Base-by-base conservation (phyloP, 2,888 invertebrate species). In the Cantharis flavilabris region DNA sequence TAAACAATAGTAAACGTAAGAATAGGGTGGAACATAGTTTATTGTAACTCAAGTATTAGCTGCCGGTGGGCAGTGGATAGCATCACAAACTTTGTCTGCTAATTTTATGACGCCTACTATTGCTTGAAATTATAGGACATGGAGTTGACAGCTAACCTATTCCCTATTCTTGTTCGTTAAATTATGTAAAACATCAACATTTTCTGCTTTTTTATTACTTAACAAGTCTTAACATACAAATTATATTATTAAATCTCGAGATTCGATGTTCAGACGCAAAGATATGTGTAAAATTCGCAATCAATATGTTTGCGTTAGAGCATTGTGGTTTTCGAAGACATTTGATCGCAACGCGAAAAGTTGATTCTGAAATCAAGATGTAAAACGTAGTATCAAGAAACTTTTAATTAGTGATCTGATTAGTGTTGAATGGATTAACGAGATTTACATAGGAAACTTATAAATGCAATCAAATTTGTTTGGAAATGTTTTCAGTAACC, bases 61-160 rank as follows among this genome's bases (percentile, higher is more conserved):
- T 79, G 80, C 81, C 80, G 80, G 80, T 80, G 80, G 81, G 80
- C 78, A 80, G 79, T 79, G 81, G 81, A 81, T 81, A 81, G 77
- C 77, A 81, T 81, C 81, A 79, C 80, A 79, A 79, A 80, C 80
- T 77, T 77, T 77, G 76, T 78, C 75, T 74, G 80, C 80, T 81
- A 81, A 81, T 81, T 81, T 81, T 80, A 81, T 77, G 75, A 80
- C 81, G 78, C 79, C 79, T 75, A 77, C 77, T 64, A 75, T 26
- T 30, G 65, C 67, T 75, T 75, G 75, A 75, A 77, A 77, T 75
- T 77, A 75, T 62, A 75, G 72, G 75, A 75, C 72, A 77, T 75
- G 72, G 62, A 75, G 77, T 77, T 72, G 75, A 77, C 75, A 77
- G 75, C 72, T 63, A 71, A 75, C 75, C 49, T 49, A 49, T 49